Evolutionary conservation across 2,113 vertebrate genomes (phyloP), one percentile per base, ranked within the genome.

Genomic region (Phodopus roborovskii): DNA sequence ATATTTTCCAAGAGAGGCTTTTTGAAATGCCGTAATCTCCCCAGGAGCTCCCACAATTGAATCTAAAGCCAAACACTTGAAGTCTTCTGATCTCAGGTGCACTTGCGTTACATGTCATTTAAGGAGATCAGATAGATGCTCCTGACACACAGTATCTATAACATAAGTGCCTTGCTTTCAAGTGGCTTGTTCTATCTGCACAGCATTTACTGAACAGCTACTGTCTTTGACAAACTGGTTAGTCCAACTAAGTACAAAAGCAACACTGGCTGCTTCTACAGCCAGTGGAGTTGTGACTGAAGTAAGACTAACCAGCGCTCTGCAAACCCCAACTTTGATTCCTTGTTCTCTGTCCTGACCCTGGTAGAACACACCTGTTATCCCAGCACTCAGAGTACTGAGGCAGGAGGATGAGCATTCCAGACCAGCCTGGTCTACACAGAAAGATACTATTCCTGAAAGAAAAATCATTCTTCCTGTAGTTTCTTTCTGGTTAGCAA

Each of bases 1-100:
- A 8, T 36, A 19, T 62, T 68, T 88, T 78, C 88, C 92, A 71
- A 88, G 84, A 66, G 90, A 94, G 94, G 13, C 71, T 74, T 82
- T n/a, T 73, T 68, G 36, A 42, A 45, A 13, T 48, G 42, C 83
- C 89, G 48, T 68, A 24, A 30, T 36, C 73, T 79, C 60, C 45
- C 50, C 30, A 20, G 78, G 78, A 45, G 74, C 33, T 60, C 60
- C 92, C 30, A 73, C 24, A 28, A 8, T 50, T 83, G 22, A 75
- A 82, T 13, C 11, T 88, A 42, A n/a, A 39, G 50, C 16, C 48
- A 86, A 33, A 48, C 42, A 50, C 62, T 94, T 94, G 91, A 42
- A 84, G 71, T 4, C 13, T 94, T 86, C 39, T 89, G 73, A 53
- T 42, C 87, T 71, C 53, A 68, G 45, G 75, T 71, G 12, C 19